phyloP scores from a whole-genome alignment of 2,888 invertebrate species.

The Beris chalybata region DNA sequence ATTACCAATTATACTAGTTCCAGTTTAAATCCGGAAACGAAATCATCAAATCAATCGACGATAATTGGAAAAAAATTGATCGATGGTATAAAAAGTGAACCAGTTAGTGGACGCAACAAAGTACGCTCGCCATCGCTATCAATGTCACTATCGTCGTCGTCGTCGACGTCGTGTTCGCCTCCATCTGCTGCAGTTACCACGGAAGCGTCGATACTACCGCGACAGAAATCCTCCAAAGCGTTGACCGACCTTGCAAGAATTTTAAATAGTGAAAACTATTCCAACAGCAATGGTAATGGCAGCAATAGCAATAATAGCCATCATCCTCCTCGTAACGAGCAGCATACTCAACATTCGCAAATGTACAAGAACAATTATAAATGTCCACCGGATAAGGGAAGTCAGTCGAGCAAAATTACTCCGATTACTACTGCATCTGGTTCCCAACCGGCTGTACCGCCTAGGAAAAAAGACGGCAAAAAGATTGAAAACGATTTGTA shows the following conservation, averaged over 20 bases:
- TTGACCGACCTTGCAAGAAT: slow-evolving; percentile 31
- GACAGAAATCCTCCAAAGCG: slow-evolving; percentile 22
- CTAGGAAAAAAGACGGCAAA: background rate
- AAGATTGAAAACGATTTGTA: slow-evolving; percentile 47
- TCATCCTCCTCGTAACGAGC: no score
- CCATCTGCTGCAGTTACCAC: background rate
- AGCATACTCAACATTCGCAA: slow-evolving; percentile 4
- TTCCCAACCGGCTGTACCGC: slow-evolving; percentile 2
- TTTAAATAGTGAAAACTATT: slow-evolving; percentile 31
- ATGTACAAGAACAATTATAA: slow-evolving; percentile 21
- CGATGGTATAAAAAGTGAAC: slow-evolving; percentile 1
- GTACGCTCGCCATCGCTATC: slow-evolving; percentile 17
- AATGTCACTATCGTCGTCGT: slow-evolving; percentile 4
- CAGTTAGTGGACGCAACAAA: background rate
- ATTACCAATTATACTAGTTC: background rate
- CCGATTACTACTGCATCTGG: background rate
- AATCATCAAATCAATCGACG: background rate
- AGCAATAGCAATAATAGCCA: slow-evolving; percentile 12
- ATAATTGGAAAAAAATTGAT: background rate
- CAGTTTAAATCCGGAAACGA: background rate
- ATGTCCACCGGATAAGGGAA: slow-evolving; percentile 30
- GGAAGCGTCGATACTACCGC: slow-evolving; percentile 9
- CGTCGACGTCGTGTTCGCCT: slow-evolving; percentile 17
- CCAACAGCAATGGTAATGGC: slow-evolving; percentile 4
- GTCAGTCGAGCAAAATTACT: background rate